Base-by-base conservation (phyloP, 2,113 vertebrate genomes). In the Clinocottus analis region DNA sequence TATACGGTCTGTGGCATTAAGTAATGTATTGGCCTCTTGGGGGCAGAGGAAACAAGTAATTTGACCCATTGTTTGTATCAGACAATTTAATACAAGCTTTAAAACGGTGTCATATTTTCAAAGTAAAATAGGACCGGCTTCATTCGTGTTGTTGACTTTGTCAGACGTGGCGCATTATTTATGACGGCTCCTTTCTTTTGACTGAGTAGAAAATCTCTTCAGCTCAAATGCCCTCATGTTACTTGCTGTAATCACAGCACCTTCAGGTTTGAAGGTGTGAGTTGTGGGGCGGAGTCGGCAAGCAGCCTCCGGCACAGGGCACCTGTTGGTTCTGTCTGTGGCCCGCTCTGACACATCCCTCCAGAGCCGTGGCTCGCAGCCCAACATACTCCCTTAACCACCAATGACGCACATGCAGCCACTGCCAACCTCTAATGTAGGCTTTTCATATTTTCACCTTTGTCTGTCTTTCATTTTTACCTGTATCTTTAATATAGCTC, bases 381-480 rank as follows among this genome's bases (percentile, higher is more conserved):
- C 90, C 73, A 78, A 87, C 86, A 87, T 77, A 82, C 92, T 93
- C 85, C 82, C 29, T 78, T 82, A 90, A 93, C 93, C 91, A 60
- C 92, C 75, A 85, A 70, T 95, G 93, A 95, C 93, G 92, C 92
- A 94, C 75, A 89, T 79, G 69, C 51, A 61, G 66, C 81, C 7
- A 16, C 72, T 93, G 93, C 94, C 93, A 94, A 84, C 56, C 74
- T 84, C 89, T 93, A 92, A 94, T 93, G 80, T 84, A 83, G 80
- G 85, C 88, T 93, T 93, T 93, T 93, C 80, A 92, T 90, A 84
- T 93, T 91, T 90, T 85, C 80, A 86, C 80, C 72, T 84, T 84
- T 82, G 80, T 86, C 55, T 82, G 76, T 82, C 85, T 93, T 92
- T 93, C 68, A 93, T 93, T 92, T 84, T 65, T 85, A 83, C 73